Conservation (phyloP, 2,113 vertebrate species). For the Cranoglanis bouderius region DNA sequence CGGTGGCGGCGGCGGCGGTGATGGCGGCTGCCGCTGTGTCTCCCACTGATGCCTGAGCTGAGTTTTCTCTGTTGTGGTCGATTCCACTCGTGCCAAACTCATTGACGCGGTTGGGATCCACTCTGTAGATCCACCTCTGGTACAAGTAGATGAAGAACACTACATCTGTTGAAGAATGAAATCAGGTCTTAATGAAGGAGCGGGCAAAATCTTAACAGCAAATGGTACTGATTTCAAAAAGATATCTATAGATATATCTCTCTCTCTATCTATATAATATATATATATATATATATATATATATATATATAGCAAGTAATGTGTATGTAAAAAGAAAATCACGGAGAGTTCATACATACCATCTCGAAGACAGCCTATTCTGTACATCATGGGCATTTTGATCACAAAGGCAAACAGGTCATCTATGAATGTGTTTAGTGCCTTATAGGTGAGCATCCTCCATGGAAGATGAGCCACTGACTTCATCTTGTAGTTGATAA, state of each 20-base stretch:
- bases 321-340: too few species aligned
- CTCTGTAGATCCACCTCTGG: slow-evolving; percentile 93
- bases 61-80: slow-evolving; percentile 57
- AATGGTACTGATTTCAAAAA: not conserved
- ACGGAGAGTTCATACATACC: slow-evolving; percentile 66
- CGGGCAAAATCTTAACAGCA: not conserved
- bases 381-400: slow-evolving; percentile 98
- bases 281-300: too few species aligned
- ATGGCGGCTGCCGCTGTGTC: slow-evolving; percentile 30
- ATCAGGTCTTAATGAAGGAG: not conserved
- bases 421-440: slow-evolving; percentile 95
- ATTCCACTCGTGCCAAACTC: slow-evolving; percentile 89
- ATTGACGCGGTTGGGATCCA: slow-evolving; percentile 87
- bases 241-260: too few species aligned
- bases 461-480: slow-evolving; percentile 94
- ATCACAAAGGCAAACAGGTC: slow-evolving; percentile 97
- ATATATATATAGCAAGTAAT: too few species aligned
- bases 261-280: too few species aligned
- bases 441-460: slow-evolving; percentile 97
- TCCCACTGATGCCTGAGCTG: slow-evolving; percentile 48
- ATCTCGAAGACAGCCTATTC: slow-evolving; percentile 94
- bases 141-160: slow-evolving; percentile 96
- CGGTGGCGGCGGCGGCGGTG: slow-evolving; percentile 6
- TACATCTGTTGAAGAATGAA: slow-evolving; percentile 73
- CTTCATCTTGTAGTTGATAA: slow-evolving; percentile 98